These are phyloP conservation scores for Doryteuthis pealeii DNA, from an alignment of 1,140 invertebrate genomes.

Conservation along the genomic window DNA sequence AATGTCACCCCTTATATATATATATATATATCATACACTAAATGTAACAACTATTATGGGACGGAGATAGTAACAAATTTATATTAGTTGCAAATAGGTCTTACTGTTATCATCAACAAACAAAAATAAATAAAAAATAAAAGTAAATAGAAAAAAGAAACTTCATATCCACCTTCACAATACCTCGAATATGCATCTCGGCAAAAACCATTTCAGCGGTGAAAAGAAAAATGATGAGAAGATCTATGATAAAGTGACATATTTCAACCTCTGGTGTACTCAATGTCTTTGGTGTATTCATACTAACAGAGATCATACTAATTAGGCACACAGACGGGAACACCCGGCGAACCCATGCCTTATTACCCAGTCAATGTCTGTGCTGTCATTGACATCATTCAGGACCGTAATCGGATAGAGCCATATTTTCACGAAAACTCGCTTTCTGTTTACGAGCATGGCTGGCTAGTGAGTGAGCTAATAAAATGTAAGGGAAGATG, in stretches of 20 bases:
- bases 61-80: too few relatives aligned
- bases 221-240: constrained; percentile 86
- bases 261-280: constrained; percentile 76
- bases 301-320: constrained; percentile 88
- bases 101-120: too few relatives aligned
- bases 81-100: too few relatives aligned
- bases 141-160: too few relatives aligned
- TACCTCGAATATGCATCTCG: constrained; percentile 94
- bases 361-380: constrained; percentile 98
- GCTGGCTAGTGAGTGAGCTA: constrained; percentile 14
- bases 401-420: constrained; percentile 91
- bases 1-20: too few relatives aligned
- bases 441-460: constrained; percentile 53
- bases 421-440: constrained; percentile 63
- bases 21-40: too few relatives aligned
- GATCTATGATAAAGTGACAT: constrained; percentile 83
- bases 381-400: constrained; percentile 93
- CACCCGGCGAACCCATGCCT: constrained; percentile 75
- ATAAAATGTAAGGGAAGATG: not conserved
- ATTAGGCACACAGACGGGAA: constrained; percentile 79
- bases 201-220: constrained; percentile 97
- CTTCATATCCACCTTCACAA: constrained; percentile 74
- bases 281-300: constrained; percentile 97
- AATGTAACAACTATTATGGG: too few relatives aligned
- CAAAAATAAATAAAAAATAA: too few relatives aligned